A percentile compares a stretch with the other conserved stretches of the same genome.
Evolutionary conservation across 2,888 invertebrate genomes (phyloP).

Genomic region (Spilarctia lutea): DNA sequence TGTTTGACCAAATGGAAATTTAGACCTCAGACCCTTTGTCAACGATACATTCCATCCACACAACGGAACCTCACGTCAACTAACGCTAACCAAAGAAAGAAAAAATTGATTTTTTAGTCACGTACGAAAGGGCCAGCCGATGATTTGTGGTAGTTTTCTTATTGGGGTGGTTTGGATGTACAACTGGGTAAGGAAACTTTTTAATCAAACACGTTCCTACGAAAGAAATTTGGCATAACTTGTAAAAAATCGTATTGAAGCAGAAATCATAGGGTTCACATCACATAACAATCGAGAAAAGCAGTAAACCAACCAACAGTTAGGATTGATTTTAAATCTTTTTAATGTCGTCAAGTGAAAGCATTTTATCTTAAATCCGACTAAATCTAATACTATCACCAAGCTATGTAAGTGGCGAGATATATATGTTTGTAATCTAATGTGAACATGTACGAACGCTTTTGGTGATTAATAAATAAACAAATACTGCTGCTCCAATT

Average conservation of each 20-base stretch:
- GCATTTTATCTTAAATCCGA: too few relatives aligned
- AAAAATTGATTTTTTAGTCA: slow-evolving; percentile 41
- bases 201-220: slow-evolving; percentile 21
- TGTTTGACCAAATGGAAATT: slow-evolving; percentile 40
- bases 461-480: too few relatives aligned
- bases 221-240: not conserved
- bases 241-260: not conserved
- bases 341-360: too few relatives aligned
- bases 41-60: slow-evolving; percentile 19
- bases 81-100: slow-evolving; percentile 24
- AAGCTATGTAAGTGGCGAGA: too few relatives aligned
- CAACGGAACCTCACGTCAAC: slow-evolving; percentile 19
- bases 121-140: slow-evolving; percentile 27
- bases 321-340: too few relatives aligned
- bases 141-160: slow-evolving; percentile 41
- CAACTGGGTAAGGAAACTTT: slow-evolving; percentile 10
- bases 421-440: too few relatives aligned
- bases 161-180: slow-evolving; percentile 17
- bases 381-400: too few relatives aligned
- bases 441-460: too few relatives aligned
- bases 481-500: too few relatives aligned
- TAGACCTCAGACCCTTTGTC: slow-evolving; percentile 25
- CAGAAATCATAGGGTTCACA: too few relatives aligned
- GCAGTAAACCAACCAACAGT: too few relatives aligned
- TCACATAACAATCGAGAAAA: too few relatives aligned